Evolutionary conservation across 2,797 vertebrate species (phyloP).

Genomic region (Avahi laniger): DNA sequence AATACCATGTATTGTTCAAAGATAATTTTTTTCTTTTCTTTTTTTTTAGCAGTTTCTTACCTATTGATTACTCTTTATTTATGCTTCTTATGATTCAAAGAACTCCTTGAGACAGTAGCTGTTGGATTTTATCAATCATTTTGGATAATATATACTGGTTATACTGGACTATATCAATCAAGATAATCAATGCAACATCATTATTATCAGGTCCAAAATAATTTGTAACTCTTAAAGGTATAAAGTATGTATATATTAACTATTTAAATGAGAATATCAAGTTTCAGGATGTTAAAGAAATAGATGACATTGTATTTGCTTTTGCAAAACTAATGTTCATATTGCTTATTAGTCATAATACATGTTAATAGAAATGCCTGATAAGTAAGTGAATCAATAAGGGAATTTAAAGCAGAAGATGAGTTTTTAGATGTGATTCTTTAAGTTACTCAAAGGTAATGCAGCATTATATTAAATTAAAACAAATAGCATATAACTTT

Average conservation of each 20-base stretch:
- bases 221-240: not conserved
- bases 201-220: constrained; percentile 10
- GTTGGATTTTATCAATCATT: not conserved
- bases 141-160: not conserved
- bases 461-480: not conserved
- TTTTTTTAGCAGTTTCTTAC: not conserved
- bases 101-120: not conserved
- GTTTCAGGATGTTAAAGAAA: not conserved
- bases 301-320: not conserved
- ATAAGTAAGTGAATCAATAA: not conserved
- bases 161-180: not conserved
- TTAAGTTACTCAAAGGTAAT: not conserved
- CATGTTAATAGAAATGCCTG: not conserved
- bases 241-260: not conserved
- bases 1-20: not conserved
- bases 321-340: not conserved
- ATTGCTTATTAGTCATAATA: not conserved
- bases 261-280: not conserved
- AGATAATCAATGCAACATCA: not conserved
- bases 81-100: not conserved
- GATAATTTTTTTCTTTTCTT: not conserved
- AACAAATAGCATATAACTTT: not conserved
- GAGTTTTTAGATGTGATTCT: not conserved
- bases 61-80: not conserved
- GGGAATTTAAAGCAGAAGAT: not conserved